Base-by-base conservation (phyloP, 2,888 invertebrate species). In the Ernsta delagoae region DNA sequence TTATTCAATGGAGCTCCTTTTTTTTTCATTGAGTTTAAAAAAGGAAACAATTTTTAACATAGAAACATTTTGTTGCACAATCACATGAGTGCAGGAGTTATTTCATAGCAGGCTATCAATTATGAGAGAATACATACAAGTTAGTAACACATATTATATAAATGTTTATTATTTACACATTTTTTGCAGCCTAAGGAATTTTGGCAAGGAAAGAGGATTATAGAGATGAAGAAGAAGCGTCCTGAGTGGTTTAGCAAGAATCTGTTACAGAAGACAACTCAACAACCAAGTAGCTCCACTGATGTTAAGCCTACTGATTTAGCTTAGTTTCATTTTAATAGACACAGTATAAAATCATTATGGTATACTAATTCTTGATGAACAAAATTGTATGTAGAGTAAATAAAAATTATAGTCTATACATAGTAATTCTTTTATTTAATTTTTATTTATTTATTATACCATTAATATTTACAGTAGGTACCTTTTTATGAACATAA, bases 181-280 rank as follows among this genome's bases (percentile, higher is more conserved):
- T 69, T 71, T 34, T 89, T 85, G 39, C 84, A 95, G 89, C 91
- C 94, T 0, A 88, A 92, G 39, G 95, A 96, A 77, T 94, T 92
- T 74, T 94, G 94, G 86, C 89, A 95, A 77, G 95, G 96, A 0
- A 98, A 97, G 88, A 94, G 96, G 76, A 94, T 98, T 72, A 95
- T 99, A 12, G 98, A 98, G 92, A 95, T 98, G 94, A 94, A 96
- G 59, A 98, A 97, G 83, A 95, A 96, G 69, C 94, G 98, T 72
- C 98, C 98, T 4, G 88, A 95, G 53, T 99, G 98, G 98, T 99
- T 98, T 82, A 96, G 96, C 75, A 96, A 96, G 78, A 98, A 98
- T 89, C 93, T 98, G 62, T 87, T 98, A 24, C 96, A 98, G 81
- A 96, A 96, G 82, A 95, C 96, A 0, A 97, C 97, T 16, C 95